phyloP scores from a whole-genome alignment of 2,113 vertebrate genomes.

The Mus pahari region DNA sequence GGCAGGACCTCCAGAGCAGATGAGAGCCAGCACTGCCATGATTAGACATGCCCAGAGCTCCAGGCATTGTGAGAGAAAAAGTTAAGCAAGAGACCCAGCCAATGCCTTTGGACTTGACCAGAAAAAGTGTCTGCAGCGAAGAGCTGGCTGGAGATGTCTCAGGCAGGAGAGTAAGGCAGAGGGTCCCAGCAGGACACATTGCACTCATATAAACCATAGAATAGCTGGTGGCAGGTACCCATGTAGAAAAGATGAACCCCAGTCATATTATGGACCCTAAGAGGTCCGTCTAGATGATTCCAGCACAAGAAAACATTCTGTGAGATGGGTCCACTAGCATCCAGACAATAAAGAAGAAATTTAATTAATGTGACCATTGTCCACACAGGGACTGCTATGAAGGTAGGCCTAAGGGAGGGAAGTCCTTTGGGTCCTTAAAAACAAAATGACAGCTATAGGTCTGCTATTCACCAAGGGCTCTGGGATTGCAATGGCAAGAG shows the following conservation, averaged over 20 bases:
- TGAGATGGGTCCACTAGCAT: neutral
- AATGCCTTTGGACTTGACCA: neutral
- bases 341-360: neutral
- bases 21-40: neutral
- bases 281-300: neutral
- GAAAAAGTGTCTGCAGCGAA: neutral
- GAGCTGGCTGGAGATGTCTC: neutral
- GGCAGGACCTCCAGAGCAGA: neutral
- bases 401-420: neutral
- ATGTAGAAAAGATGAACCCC: neutral
- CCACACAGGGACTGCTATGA: neutral
- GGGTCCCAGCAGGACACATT: neutral
- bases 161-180: neutral
- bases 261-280: neutral
- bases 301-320: neutral
- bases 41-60: neutral
- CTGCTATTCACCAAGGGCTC: neutral
- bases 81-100: neutral
- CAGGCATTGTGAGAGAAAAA: neutral
- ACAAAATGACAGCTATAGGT: neutral
- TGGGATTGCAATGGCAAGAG: neutral
- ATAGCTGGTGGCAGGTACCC: neutral
- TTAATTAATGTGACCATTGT: neutral
- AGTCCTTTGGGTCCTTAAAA: neutral
- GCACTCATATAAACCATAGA: neutral